These are phyloP conservation scores for Malacoraja senta DNA, from an alignment of 2,797 vertebrate genomes.

Conservation along the genomic window DNA sequence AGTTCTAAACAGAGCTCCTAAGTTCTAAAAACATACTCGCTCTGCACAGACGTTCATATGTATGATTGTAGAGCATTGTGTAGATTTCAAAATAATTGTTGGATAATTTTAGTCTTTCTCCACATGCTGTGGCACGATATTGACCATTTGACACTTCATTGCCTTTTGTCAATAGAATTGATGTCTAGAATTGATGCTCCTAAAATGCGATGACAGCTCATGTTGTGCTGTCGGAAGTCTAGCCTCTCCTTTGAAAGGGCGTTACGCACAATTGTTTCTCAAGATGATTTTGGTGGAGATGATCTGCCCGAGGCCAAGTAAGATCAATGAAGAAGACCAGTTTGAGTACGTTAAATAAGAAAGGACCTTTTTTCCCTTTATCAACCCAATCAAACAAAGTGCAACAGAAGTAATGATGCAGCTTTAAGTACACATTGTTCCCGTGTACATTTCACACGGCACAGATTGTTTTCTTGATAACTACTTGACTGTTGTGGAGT, in stretches of 20 bases:
- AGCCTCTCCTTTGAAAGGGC: neutral
- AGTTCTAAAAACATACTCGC: neutral
- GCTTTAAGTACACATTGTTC: neutral
- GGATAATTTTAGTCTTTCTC: neutral
- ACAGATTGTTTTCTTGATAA: neutral
- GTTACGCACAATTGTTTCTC: neutral
- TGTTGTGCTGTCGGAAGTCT: neutral
- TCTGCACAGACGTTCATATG: neutral
- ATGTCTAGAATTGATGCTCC: neutral
- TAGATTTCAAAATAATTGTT: neutral
- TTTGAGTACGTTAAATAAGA: neutral
- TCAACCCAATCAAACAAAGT: neutral
- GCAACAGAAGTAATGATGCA: neutral
- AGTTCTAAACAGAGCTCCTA: too few species aligned
- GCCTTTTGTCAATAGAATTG: neutral
- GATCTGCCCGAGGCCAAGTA: neutral
- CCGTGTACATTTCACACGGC: neutral
- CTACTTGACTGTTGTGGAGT: neutral
- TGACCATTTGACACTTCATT: neutral
- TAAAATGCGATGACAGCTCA: neutral
- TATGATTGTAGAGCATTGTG: neutral
- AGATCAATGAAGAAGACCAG: neutral
- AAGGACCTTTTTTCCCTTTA: neutral
- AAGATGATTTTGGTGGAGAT: neutral
- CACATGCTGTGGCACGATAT: neutral